Evolutionary conservation across 2,797 vertebrate genomes (phyloP), one percentile per base, ranked within the genome.

Genomic region (Enteromius fasciolatus): DNA sequence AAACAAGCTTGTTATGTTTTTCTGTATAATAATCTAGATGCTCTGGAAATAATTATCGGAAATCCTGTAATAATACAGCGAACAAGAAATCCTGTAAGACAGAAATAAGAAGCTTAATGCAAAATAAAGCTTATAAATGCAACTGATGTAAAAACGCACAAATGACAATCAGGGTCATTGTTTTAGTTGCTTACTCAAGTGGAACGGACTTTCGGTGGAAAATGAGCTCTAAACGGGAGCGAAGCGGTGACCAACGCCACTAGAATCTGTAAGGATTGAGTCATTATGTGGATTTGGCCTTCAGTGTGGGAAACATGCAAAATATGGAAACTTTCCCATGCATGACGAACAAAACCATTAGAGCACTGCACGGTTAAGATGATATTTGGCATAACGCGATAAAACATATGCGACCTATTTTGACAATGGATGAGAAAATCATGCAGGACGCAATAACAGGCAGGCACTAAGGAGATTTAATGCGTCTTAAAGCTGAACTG

Each of bases 101-200:
- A 80, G 23, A 75, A 82, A 68, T 33, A 64, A 82, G 3, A 31
- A 73, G 54, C 68, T 81, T 83, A 52, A 80, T 31, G 33, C 67
- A 74, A 63, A 83, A 70, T 75, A 39, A 72, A 31, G 52, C 7
- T 61, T 15, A 61, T 25, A 66, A 80, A 81, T 81, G 83, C n/a
- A 86, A 76, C 50, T 87, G 72, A 86, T 79, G 20, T 41, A 72
- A 17, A 76, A 41, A 39, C 4, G 67, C 36, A 68, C 28, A 52
- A 66, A 14, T 15, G 50, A 92, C 87, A 91, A 88, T 39, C 76
- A 83, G 39, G 46, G 2, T 59, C 81, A 86, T 89, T 88, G 87
- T 91, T 89, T 69, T 87, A 87, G 81, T 86, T 82, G 75, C 41
- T 74, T 73, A 67, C 80, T 59, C 33, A 23, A 44, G 67, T 31